phyloP scores from a whole-genome alignment of 1,140 invertebrate genomes.

The Monochamus saltuarius region DNA sequence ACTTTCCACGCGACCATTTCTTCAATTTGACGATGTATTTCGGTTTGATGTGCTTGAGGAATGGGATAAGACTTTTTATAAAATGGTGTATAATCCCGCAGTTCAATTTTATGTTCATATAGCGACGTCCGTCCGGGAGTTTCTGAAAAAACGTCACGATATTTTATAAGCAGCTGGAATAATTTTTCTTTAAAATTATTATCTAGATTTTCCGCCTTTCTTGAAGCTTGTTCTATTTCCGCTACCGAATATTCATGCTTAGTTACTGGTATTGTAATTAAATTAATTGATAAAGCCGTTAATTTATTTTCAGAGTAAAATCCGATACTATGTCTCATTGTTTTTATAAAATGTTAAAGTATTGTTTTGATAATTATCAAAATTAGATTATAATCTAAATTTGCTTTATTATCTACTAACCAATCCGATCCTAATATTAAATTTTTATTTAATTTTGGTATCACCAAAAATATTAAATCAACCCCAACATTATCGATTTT shows the following conservation, averaged over 20 bases:
- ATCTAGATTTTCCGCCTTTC: too few relatives aligned
- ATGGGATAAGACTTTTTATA: constrained; percentile 1
- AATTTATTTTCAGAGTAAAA: background rate
- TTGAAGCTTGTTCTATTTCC: background rate
- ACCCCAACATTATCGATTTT: background rate
- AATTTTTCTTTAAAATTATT: background rate
- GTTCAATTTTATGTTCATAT: constrained; percentile 2
- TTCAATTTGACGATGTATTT: background rate
- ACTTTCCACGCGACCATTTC: constrained; percentile 8
- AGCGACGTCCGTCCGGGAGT: background rate
- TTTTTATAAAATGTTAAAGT: background rate
- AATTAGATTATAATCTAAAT: too few relatives aligned
- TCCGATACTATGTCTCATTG: background rate
- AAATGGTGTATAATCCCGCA: background rate
- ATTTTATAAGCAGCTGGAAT: background rate
- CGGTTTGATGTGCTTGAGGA: background rate
- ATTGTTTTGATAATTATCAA: background rate
- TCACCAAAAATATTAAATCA: background rate
- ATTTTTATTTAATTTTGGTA: background rate
- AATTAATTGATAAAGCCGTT: background rate
- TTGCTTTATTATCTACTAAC: background rate
- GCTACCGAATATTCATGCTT: background rate
- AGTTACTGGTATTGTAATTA: too few relatives aligned
- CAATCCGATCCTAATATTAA: background rate
- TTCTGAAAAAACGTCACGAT: background rate